Evolutionary conservation across 2,888 invertebrate species (phyloP), one percentile per base, ranked within the genome.

Genomic region (Ligdia adustata): DNA sequence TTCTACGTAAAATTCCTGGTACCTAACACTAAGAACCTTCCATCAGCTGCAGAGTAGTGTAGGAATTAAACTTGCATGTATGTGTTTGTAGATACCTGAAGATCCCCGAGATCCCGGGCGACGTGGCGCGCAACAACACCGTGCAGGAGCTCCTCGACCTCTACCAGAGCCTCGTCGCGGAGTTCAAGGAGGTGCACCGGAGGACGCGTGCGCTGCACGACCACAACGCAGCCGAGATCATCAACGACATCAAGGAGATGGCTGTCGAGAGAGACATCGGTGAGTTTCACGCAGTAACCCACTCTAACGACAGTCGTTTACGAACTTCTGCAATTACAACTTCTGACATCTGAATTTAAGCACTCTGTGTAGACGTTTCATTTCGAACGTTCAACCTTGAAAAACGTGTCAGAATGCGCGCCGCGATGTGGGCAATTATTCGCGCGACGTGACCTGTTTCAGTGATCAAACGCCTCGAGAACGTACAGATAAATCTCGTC

Each of bases 181-280:
- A 95, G 66, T 97, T 97, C 82, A 97, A 96, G 77, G 92, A 92
- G 12, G 91, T 93, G 0, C 96, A 97, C 76, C 95, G 94, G 70
- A 92, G 94, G 61, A 92, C 93, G 24, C 93, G 95, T 62, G 74
- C 91, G 34, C 80, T 94, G 39, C 91, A 92, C 60, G 92, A 90
- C 57, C 90, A 92, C 15, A 93, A 94, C 69, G 93, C 94, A n/a
- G 91, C 93, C 1, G 97, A 97, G 84, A 93, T 98, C 48, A 93
- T 96, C 60, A 93, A 94, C 58, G 97, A 97, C 73, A 93, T 97
- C 38, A 93, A 94, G 62, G 94, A 95, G 53, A 97, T 97, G 95
- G 96, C 96, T 56, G 93, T 95, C 40, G 97, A 98, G 75, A 93
- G 94, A 72, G 95, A 96, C 64, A 94, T 95, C 62, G 93, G 96